Conservation (phyloP, 2,113 vertebrate species). For the Amblyornis subalaris region DNA sequence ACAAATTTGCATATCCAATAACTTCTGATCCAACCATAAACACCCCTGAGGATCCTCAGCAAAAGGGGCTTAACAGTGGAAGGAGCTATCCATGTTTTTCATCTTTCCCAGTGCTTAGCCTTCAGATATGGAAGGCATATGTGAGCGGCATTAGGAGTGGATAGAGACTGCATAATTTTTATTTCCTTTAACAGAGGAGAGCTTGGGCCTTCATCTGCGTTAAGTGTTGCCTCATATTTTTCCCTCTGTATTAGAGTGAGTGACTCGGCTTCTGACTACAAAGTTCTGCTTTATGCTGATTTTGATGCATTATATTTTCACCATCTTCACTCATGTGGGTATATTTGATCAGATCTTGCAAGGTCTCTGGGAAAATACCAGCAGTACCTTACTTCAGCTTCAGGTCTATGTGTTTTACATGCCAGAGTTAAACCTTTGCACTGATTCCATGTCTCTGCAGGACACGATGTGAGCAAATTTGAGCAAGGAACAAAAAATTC, state of each 20-base stretch:
- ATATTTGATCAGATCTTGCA: not conserved
- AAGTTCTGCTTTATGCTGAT: not conserved
- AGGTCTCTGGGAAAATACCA: not conserved
- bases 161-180: not conserved
- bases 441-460: not conserved
- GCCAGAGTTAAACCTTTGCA: not conserved
- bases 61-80: not conserved
- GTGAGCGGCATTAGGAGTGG: not conserved
- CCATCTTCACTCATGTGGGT: not conserved
- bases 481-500: not conserved
- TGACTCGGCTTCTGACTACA: not conserved
- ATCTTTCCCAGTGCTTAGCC: not conserved
- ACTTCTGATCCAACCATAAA: not conserved
- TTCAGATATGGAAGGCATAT: not conserved
- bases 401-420: not conserved
- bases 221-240: not conserved
- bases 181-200: not conserved
- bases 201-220: not conserved
- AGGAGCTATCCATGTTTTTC: not conserved
- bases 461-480: not conserved
- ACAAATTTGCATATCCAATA: not conserved
- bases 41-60: not conserved
- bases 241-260: not conserved
- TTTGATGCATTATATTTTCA: not conserved
- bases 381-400: not conserved